phyloP scores from a whole-genome alignment of 2,113 vertebrate species.

The Pseudonaja textilis region DNA sequence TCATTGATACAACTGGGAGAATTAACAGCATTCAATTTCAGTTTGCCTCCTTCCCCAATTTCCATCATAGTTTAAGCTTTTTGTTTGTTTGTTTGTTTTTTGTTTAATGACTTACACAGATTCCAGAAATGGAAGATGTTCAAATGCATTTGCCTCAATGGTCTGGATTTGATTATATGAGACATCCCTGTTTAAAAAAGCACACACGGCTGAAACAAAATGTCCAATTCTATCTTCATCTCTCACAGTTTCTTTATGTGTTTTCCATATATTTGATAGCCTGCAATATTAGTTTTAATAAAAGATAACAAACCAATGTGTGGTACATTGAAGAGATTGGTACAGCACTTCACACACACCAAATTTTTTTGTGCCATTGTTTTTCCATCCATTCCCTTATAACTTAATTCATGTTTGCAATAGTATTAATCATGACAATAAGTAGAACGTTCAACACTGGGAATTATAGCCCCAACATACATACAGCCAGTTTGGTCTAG shows the following conservation, averaged over 20 bases:
- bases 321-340: not conserved
- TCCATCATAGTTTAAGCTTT: not conserved
- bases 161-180: slow-evolving; percentile 56
- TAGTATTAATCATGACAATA: not conserved
- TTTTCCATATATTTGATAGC: not conserved
- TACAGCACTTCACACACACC: not conserved
- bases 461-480: not conserved
- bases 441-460: not conserved
- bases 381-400: not conserved
- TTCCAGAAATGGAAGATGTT: slow-evolving; percentile 56
- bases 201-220: not conserved
- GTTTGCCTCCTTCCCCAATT: not conserved
- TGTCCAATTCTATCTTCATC: not conserved
- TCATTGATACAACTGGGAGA: not conserved
- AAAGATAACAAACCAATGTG: not conserved
- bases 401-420: not conserved
- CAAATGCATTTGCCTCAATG: slow-evolving; percentile 53
- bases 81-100: not conserved
- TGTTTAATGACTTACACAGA: slow-evolving; percentile 51
- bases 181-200: slow-evolving; percentile 62
- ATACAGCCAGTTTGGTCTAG: no score
- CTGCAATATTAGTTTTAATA: not conserved
- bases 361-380: not conserved
- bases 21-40: not conserved
- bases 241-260: not conserved